Conservation (phyloP, 2,797 vertebrate species). For the Rallus crepitans region DNA sequence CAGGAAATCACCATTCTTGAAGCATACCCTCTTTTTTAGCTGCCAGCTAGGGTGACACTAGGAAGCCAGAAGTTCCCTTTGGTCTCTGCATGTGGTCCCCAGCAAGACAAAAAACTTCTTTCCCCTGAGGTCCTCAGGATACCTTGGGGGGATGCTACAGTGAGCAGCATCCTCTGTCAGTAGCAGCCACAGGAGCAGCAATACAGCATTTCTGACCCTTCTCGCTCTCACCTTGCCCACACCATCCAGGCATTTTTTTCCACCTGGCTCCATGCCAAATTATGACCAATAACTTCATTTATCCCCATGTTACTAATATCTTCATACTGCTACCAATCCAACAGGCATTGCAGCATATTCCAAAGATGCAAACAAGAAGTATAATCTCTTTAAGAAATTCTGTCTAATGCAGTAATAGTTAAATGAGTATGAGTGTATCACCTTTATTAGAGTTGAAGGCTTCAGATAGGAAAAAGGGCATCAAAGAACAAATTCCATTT, state of each 20-base stretch:
- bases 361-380: not conserved
- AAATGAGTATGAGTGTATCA: not conserved
- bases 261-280: not conserved
- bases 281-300: not conserved
- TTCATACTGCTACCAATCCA: not conserved
- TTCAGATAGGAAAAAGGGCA: not conserved
- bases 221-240: not conserved
- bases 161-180: not conserved
- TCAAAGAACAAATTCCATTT: not conserved
- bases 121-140: accelerated
- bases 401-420: not conserved
- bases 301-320: not conserved
- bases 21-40: not conserved
- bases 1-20: not conserved
- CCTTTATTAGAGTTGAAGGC: not conserved
- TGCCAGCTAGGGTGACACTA: not conserved
- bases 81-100: not conserved
- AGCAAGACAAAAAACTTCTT: not conserved
- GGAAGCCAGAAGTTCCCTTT: not conserved
- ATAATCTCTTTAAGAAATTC: not conserved
- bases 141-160: accelerated
- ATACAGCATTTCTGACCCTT: not conserved
- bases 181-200: not conserved
- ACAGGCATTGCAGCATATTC: not conserved
- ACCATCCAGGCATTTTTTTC: not conserved